A percentile compares a stretch with the other conserved stretches of the same genome.
Evolutionary conservation across 35 echinoderm and acorn worm genomes (phyloP).

Genomic region (Ophioderma brevispina): DNA sequence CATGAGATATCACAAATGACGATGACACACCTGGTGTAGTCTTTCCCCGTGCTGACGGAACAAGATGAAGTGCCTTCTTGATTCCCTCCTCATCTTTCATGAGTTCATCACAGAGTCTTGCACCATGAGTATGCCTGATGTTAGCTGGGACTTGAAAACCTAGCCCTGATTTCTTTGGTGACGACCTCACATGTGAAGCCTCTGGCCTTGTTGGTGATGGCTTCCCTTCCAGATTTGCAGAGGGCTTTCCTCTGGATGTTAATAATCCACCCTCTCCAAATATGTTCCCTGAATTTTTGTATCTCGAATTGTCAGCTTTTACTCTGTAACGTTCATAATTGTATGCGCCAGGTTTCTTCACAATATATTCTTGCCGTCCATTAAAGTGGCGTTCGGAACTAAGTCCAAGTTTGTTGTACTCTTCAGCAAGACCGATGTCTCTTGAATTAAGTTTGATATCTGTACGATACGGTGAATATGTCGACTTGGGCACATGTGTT

Average conservation of each 20-base stretch:
- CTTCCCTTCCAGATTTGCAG: constrained; percentile 24
- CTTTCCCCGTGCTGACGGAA: neutral
- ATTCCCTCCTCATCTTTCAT: constrained; percentile 47
- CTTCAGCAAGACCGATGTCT: constrained; percentile 77
- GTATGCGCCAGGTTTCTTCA: neutral
- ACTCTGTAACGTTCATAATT: constrained; percentile 74
- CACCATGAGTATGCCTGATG: constrained; percentile 73
- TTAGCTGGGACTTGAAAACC: constrained; percentile 70
- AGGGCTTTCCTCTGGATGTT: constrained; percentile 63
- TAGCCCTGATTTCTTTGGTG: neutral
- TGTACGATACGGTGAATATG: constrained; percentile 68
- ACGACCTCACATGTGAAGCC: neutral
- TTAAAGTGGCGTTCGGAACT: constrained; percentile 54
- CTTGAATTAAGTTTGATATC: constrained; percentile 79
- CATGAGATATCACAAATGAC: neutral
- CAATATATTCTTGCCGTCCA: neutral
- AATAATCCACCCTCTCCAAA: constrained; percentile 71
- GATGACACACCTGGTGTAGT: neutral
- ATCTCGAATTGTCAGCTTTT: constrained; percentile 47
- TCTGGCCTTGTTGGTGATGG: neutral
- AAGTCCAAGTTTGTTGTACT: constrained; percentile 79
- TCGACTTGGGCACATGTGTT: constrained; percentile 50
- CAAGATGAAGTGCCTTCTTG: neutral
- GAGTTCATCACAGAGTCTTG: constrained; percentile 53
- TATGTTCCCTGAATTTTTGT: constrained; percentile 63